These are phyloP conservation scores for Ondatra zibethicus DNA, from an alignment of 2,113 vertebrate species.

Conservation along the genomic window DNA sequence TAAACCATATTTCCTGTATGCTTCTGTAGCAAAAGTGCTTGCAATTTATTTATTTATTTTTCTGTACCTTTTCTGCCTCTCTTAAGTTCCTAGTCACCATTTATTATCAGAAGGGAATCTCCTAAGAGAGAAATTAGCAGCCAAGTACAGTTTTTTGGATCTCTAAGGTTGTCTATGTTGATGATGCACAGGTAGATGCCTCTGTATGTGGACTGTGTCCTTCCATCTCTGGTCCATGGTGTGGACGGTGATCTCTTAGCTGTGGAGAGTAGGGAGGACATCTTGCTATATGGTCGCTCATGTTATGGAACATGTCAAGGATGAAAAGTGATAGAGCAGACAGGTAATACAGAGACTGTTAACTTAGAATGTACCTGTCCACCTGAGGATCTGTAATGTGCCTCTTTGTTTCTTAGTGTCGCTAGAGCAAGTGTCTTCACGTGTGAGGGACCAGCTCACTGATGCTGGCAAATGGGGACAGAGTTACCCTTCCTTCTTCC, in stretches of 20 bases:
- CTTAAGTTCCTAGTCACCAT: background rate
- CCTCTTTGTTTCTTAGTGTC: background rate
- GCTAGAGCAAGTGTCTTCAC: background rate
- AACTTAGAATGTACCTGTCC: background rate
- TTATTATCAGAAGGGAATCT: background rate
- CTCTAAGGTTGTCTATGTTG: background rate
- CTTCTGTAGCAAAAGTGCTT: background rate
- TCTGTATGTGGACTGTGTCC: background rate
- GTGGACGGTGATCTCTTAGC: background rate
- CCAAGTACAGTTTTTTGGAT: background rate
- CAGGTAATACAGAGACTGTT: background rate
- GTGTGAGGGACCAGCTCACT: background rate
- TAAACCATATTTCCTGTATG: background rate
- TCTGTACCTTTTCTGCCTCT: background rate
- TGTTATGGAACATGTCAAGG: background rate
- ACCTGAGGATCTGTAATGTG: background rate
- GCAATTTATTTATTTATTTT: background rate
- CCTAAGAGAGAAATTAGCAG: background rate
- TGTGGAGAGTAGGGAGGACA: conserved; percentile 4
- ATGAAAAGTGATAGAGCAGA: background rate
- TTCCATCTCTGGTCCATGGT: background rate
- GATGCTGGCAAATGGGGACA: background rate
- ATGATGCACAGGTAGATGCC: background rate
- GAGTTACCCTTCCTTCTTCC: background rate
- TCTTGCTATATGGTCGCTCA: background rate